Evolutionary conservation across 2,113 vertebrate species (phyloP).

Genomic region (Calyptommatus sinebrachiatus): DNA sequence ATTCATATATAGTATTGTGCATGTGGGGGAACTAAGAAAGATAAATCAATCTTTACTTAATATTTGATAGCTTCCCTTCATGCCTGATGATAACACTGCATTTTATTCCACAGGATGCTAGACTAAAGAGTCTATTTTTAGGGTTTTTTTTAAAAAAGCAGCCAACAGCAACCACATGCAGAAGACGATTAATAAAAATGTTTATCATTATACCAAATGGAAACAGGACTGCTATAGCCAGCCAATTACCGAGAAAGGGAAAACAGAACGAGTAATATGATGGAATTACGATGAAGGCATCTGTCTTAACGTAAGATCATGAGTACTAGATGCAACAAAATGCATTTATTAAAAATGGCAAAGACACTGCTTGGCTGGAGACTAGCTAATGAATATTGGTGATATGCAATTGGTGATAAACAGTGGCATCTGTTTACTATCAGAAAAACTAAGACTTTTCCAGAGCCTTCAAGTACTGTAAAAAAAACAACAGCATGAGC

Average conservation of each 20-base stretch:
- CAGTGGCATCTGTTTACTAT: background rate
- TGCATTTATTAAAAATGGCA: background rate
- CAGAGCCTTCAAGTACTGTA: background rate
- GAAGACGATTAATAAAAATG: conserved; percentile 13
- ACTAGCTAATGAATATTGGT: background rate
- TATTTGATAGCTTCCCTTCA: conserved; percentile 68
- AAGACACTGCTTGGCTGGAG: background rate
- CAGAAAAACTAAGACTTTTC: background rate
- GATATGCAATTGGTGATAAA: background rate
- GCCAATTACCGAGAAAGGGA: conserved; percentile 30
- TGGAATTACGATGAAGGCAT: background rate
- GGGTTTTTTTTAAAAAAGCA: conserved; percentile 5
- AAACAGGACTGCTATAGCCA: conserved; percentile 6
- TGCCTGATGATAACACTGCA: conserved; percentile 27
- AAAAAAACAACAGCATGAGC: too few species aligned
- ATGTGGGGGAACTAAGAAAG: conserved; percentile 50
- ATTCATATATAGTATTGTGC: conserved; percentile 56
- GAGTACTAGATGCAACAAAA: conserved; percentile 14
- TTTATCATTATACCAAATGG: conserved; percentile 24
- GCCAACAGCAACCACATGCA: background rate
- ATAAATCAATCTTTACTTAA: conserved; percentile 69
- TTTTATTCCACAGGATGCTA: conserved; percentile 34
- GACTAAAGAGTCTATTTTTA: conserved; percentile 11
- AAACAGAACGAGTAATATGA: conserved; percentile 13
- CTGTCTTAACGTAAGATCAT: background rate